These are phyloP conservation scores for Drosophila orosa DNA, from an alignment of 1,140 invertebrate species.

Conservation along the genomic window DNA sequence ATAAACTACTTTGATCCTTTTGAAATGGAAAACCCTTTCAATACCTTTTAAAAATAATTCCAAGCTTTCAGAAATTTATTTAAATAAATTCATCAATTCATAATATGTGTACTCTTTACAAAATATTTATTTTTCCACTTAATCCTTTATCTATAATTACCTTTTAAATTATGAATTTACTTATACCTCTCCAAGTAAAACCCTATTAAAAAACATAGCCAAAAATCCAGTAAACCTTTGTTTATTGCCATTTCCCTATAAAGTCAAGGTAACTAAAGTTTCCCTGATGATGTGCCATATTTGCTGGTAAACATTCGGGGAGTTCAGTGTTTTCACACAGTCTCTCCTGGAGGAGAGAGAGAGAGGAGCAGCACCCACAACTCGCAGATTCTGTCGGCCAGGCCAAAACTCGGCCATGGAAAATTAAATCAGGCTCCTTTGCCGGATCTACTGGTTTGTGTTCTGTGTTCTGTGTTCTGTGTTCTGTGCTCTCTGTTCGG, in stretches of 20 bases:
- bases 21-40: too few relatives aligned
- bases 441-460: slow-evolving; percentile 2
- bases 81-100: background rate
- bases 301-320: slow-evolving; percentile 12
- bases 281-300: slow-evolving; percentile 19
- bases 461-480: background rate
- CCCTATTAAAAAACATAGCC: background rate
- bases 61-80: too few relatives aligned
- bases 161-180: background rate
- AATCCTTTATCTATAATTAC: background rate
- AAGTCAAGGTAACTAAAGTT: slow-evolving; percentile 5
- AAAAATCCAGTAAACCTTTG: background rate
- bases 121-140: background rate
- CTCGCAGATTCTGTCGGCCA: slow-evolving; percentile 13
- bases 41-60: too few relatives aligned
- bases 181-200: background rate
- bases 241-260: background rate
- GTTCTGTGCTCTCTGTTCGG: background rate
- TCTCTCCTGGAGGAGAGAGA: background rate
- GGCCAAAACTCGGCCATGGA: slow-evolving; percentile 60
- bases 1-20: too few relatives aligned
- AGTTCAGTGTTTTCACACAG: slow-evolving; percentile 2
- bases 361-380: slow-evolving; percentile 2
- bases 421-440: slow-evolving; percentile 69
- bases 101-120: background rate